These are phyloP conservation scores for Microcebus ravelobensis DNA, from an alignment of 2,113 vertebrate species.

Conservation along the genomic window DNA sequence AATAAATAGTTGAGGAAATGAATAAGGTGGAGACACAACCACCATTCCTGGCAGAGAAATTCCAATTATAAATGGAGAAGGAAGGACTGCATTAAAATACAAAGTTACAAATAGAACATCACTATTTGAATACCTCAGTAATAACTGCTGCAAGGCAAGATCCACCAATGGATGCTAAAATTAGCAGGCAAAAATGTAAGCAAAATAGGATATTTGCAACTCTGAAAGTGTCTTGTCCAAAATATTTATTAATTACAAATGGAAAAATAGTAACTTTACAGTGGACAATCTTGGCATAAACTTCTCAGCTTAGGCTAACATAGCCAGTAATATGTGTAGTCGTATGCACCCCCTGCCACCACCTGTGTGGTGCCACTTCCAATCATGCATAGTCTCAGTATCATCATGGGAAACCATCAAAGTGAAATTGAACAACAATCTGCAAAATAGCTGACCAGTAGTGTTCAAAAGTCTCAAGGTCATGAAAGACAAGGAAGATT, in stretches of 20 bases:
- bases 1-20: not conserved
- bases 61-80: not conserved
- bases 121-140: not conserved
- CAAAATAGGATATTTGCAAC: not conserved
- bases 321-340: not conserved
- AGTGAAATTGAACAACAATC: not conserved
- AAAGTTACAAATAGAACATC: slow-evolving; percentile 15
- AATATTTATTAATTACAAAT: not conserved
- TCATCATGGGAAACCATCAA: not conserved
- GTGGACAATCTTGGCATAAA: not conserved
- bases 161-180: not conserved
- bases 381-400: not conserved
- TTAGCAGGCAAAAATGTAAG: not conserved
- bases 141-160: not conserved
- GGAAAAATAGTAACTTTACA: not conserved
- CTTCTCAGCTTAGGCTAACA: not conserved
- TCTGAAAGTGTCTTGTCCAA: not conserved
- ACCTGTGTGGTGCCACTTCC: not conserved
- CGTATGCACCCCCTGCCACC: not conserved
- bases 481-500: not conserved
- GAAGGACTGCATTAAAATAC: not conserved
- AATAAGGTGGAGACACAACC: not conserved
- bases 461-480: not conserved
- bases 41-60: not conserved
- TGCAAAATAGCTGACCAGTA: not conserved